A percentile compares a stretch with the other conserved stretches of the same genome.
These are phyloP conservation scores for Prosopocoilus inquinatus DNA, from an alignment of 2,888 invertebrate genomes.

Conservation along the genomic window DNA sequence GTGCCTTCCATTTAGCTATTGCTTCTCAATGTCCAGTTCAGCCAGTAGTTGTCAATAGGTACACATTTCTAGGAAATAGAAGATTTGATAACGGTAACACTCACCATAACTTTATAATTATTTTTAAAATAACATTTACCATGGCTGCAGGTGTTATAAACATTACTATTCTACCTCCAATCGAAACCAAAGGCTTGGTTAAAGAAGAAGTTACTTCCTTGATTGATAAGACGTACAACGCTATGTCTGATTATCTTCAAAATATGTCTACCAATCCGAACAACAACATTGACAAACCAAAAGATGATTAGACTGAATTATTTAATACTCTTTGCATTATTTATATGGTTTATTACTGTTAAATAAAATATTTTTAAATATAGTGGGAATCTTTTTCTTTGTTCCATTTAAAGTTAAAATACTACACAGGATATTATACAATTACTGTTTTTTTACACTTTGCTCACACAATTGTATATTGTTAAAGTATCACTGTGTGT, in stretches of 20 bases:
- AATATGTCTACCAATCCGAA: constrained; percentile 49
- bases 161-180: constrained; percentile 71
- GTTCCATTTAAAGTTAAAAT: neutral
- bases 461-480: too few relatives aligned
- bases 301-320: constrained; percentile 27
- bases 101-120: constrained; percentile 4
- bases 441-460: too few relatives aligned
- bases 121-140: constrained; percentile 1
- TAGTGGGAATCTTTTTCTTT: neutral
- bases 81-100: constrained; percentile 64
- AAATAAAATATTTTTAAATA: constrained; percentile 19
- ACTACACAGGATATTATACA: too few relatives aligned
- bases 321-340: constrained; percentile 17
- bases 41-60: constrained; percentile 85
- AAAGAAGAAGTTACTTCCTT: constrained; percentile 64
- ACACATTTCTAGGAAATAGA: constrained; percentile 63
- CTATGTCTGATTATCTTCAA: constrained; percentile 66
- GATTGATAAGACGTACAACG: constrained; percentile 63
- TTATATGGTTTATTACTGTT: constrained; percentile 20
- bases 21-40: constrained; percentile 81
- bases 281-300: constrained; percentile 28
- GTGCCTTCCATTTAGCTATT: constrained; percentile 91
- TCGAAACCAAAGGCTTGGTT: constrained; percentile 63
- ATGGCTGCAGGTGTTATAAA: constrained; percentile 61
- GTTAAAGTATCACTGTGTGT: too few relatives aligned